A percentile compares a stretch with the other conserved stretches of the same genome.
These are phyloP conservation scores for Blera fallax DNA, from an alignment of 2,888 invertebrate species.

Conservation along the genomic window DNA sequence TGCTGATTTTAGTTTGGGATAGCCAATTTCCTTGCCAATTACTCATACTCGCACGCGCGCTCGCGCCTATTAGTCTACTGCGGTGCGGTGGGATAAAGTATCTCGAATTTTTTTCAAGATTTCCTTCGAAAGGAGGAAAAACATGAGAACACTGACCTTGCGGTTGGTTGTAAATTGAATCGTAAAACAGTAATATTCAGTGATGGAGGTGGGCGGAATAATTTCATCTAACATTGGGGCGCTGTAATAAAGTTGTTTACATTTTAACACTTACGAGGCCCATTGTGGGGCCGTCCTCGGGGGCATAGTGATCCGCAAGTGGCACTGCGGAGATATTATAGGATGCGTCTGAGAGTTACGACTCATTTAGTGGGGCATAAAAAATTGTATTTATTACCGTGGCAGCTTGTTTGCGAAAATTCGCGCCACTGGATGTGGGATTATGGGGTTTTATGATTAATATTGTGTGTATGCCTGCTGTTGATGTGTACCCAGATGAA, in stretches of 20 bases:
- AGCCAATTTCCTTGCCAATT: slow-evolving; percentile 69
- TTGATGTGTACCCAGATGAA: background rate
- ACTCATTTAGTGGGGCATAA: slow-evolving; percentile 62
- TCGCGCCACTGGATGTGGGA: slow-evolving; percentile 12
- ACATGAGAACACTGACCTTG: slow-evolving; percentile 53
- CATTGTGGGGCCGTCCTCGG: too few relatives aligned
- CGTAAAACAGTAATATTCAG: slow-evolving; percentile 34
- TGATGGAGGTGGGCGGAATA: background rate
- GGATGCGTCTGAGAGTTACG: slow-evolving; percentile 56
- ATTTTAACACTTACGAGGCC: slow-evolving; percentile 27
- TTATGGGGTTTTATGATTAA: slow-evolving; percentile 38
- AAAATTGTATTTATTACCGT: slow-evolving; percentile 44
- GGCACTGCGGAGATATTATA: slow-evolving; percentile 40
- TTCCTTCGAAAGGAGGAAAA: background rate
- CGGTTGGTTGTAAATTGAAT: slow-evolving; percentile 36
- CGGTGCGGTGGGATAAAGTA: background rate
- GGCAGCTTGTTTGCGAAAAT: slow-evolving; percentile 37
- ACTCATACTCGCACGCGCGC: slow-evolving; percentile 45
- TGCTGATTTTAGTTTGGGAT: slow-evolving; percentile 28
- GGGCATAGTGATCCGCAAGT: slow-evolving; percentile 24
- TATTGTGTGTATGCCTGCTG: background rate
- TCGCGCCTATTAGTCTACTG: slow-evolving; percentile 67
- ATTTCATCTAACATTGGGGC: slow-evolving; percentile 23
- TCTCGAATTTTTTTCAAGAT: background rate
- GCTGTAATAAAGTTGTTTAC: slow-evolving; percentile 69